Base-by-base conservation (phyloP, 2,113 vertebrate species). In the Ictalurus punctatus region DNA sequence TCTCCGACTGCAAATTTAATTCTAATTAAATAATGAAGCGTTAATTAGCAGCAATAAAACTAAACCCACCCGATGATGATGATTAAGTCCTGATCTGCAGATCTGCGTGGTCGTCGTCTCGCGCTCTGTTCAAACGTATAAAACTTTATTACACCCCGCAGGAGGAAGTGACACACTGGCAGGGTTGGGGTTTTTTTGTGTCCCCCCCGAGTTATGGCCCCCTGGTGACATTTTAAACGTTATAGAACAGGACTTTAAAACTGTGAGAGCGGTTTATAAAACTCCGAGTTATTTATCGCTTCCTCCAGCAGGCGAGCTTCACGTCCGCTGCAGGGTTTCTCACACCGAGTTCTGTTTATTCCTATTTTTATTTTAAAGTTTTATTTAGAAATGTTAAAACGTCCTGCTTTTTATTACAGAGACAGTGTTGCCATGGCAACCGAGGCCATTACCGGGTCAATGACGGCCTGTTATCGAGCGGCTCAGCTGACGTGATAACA, bases 231-330 rank as follows among this genome's bases (percentile, higher is more conserved):
- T 84, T 84, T 84, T 84, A 84, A 67, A 84, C 83, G 65, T 84
- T 84, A 84, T 67, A 65, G 83, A 65, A 65, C 83, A 84, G n/a
- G 83, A 65, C 83, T 84, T 84, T 84, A 84, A 84, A 84, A 84
- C 30, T 84, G 23, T 84, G 61, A 84, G 83, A 84, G 83, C 61
- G 25, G 83, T 84, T 65, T 84, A 67, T 84, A 84, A 84, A 67
- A 84, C 59, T 48, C 37, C 0, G 59, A 19, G 83, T 84, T 84
- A 84, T 84, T 84, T 65, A 84, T 19, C 2, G 40, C 25, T 67
- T 83, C 61, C 61, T 84, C 59, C 83, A 14, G 83, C 37, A 48
- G 61, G 13, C 2, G 5, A 16, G 61, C 83, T 84, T 67, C 83
- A 84, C 25, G 61, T 63, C 19, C 25, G 81, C 81, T 37, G 23